These are phyloP conservation scores for Drosophila kambysellisi DNA, from an alignment of 2,888 invertebrate genomes.

Conservation along the genomic window DNA sequence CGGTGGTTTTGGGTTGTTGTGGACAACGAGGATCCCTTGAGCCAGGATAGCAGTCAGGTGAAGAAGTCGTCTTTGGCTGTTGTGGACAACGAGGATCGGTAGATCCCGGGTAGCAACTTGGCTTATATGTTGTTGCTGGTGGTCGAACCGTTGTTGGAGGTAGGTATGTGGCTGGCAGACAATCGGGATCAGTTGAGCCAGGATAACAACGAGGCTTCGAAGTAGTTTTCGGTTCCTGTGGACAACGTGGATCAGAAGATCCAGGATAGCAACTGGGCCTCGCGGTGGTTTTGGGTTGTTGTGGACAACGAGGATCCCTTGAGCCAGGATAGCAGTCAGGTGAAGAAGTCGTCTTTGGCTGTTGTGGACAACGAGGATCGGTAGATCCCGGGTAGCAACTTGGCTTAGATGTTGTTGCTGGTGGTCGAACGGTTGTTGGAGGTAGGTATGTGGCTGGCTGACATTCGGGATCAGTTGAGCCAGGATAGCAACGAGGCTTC, in stretches of 20 bases:
- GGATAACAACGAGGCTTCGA: conserved; percentile 29
- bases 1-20: conserved; percentile 20
- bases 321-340: neutral
- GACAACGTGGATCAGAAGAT: conserved; percentile 77
- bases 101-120: conserved; percentile 82
- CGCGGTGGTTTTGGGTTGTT: conserved; percentile 51
- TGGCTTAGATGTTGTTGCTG: neutral
- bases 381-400: neutral
- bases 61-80: neutral
- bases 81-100: conserved; percentile 26
- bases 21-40: conserved; percentile 36
- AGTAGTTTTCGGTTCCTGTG: conserved; percentile 57
- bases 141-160: conserved; percentile 10
- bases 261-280: conserved; percentile 4
- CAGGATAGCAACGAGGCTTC: neutral
- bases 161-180: conserved; percentile 10
- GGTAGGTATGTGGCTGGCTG: conserved; percentile 13
- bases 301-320: conserved; percentile 78
- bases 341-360: too few relatives aligned
- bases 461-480: neutral
- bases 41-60: conserved; percentile 73
- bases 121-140: neutral
- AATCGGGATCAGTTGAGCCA: conserved; percentile 77
- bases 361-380: too few relatives aligned
- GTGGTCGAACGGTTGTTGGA: conserved; percentile 5